Percentiles rank a stretch among this genome's conserved stretches.
phyloP scores from a whole-genome alignment of 1,140 invertebrate species.

The Chrysomallon squamiferum region DNA sequence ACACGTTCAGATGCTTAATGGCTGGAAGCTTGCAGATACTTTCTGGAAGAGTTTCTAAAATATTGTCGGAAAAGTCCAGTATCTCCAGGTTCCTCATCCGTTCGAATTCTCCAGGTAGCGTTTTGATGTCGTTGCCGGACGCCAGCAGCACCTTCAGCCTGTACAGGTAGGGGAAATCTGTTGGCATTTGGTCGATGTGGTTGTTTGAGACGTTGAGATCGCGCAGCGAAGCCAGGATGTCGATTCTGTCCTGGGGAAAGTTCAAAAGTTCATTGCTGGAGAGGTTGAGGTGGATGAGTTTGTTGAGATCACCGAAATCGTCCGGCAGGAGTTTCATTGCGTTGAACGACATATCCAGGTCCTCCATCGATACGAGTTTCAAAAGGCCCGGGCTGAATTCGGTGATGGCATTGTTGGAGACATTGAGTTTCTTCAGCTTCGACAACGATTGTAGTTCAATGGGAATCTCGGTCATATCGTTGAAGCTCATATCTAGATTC shows the following conservation, averaged over 20 bases:
- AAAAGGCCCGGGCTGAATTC: slow-evolving; percentile 38
- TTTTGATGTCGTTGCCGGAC: slow-evolving; percentile 43
- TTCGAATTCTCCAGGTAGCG: slow-evolving; percentile 49
- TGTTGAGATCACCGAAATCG: slow-evolving; percentile 51
- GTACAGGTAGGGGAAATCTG: slow-evolving; percentile 59
- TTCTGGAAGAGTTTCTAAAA: slow-evolving; percentile 55
- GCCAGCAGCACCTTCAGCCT: slow-evolving; percentile 38
- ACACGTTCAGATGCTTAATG: slow-evolving; percentile 50
- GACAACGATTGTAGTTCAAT: slow-evolving; percentile 39
- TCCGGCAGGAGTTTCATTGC: slow-evolving; percentile 49
- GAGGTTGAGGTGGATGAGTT: slow-evolving; percentile 46
- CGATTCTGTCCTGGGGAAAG: slow-evolving; percentile 57
- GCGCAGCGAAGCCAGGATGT: slow-evolving; percentile 53
- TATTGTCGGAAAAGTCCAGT: slow-evolving; percentile 55
- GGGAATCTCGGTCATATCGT: slow-evolving; percentile 44
- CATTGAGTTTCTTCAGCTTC: slow-evolving; percentile 34
- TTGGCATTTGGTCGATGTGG: slow-evolving; percentile 56
- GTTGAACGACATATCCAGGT: slow-evolving; percentile 53
- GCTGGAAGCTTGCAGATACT: slow-evolving; percentile 53
- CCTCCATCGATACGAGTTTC: slow-evolving; percentile 39
- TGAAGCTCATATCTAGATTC: slow-evolving; percentile 39
- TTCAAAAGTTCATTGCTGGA: slow-evolving; percentile 54
- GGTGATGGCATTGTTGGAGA: slow-evolving; percentile 41
- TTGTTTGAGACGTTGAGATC: slow-evolving; percentile 53
- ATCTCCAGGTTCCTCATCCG: slow-evolving; percentile 45